Conservation (phyloP, 1,140 invertebrate species). For the Limonius californicus region DNA sequence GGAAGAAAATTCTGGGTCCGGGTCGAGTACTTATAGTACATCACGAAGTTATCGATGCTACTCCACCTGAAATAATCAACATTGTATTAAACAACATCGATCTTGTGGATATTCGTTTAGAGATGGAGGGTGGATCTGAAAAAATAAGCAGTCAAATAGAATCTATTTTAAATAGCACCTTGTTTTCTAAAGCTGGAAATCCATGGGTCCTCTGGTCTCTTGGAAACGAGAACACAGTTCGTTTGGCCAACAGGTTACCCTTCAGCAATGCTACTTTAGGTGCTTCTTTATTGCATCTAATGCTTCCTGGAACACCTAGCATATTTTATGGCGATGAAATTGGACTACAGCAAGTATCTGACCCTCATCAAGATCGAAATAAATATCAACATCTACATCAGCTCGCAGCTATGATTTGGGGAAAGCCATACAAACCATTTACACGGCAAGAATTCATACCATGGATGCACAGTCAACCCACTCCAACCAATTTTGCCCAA, state of each 20-base stretch:
- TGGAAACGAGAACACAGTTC: constrained; percentile 54
- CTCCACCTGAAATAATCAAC: constrained; percentile 46
- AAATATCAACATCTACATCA: constrained; percentile 63
- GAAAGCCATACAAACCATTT: constrained; percentile 31
- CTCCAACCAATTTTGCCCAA: constrained; percentile 48
- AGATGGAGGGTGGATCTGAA: constrained; percentile 55
- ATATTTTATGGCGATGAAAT: constrained; percentile 83
- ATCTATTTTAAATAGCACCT: constrained; percentile 51
- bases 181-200: constrained; percentile 58
- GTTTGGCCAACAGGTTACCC: constrained; percentile 54
- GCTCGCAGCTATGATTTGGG: constrained; percentile 63
- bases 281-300: constrained; percentile 63
- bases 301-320: constrained; percentile 73
- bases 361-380: constrained; percentile 54
- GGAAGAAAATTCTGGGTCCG: constrained; percentile 61
- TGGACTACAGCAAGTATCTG: constrained; percentile 50
- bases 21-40: constrained; percentile 65
- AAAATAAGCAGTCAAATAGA: constrained; percentile 57
- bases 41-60: constrained; percentile 53
- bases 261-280: constrained; percentile 59
- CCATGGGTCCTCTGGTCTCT: constrained; percentile 78
- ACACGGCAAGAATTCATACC: constrained; percentile 47
- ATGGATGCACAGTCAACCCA: constrained; percentile 55
- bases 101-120: constrained; percentile 65
- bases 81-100: constrained; percentile 62